Percentiles rank a stretch among this genome's conserved stretches.
phyloP scores from a whole-genome alignment of 2,113 vertebrate species.

The Thermophis baileyi region DNA sequence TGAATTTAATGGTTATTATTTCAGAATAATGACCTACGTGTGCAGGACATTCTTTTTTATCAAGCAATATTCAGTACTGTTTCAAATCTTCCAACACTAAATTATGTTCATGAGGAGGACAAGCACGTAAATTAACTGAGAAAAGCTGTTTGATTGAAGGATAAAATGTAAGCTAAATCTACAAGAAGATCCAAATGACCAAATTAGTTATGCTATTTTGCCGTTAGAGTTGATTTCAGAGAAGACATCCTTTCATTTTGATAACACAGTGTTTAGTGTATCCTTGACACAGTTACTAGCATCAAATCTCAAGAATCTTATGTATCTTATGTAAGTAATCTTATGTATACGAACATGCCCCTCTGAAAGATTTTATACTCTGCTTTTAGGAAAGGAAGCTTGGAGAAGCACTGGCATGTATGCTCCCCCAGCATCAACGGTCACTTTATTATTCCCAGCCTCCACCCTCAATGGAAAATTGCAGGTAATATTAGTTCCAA shows the following conservation, averaged over 20 bases:
- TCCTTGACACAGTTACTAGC: no score
- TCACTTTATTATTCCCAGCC: slow-evolving; percentile 61
- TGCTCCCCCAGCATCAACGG: slow-evolving; percentile 70
- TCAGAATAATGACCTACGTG: not conserved
- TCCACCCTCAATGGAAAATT: slow-evolving; percentile 62
- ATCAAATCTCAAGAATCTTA: no score
- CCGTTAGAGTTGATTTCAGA: no score
- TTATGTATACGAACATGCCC: not conserved
- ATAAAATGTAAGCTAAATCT: no score
- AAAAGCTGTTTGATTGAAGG: no score
- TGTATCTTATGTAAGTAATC: no score
- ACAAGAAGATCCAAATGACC: no score
- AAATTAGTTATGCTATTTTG: no score
- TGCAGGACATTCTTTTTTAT: not conserved
- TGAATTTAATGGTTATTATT: not conserved
- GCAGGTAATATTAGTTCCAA: slow-evolving; percentile 51
- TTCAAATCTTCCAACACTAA: not conserved
- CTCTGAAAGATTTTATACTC: not conserved
- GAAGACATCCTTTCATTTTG: no score
- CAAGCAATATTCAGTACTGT: not conserved
- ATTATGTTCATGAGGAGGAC: not conserved
- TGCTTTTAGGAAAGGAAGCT: slow-evolving; percentile 55
- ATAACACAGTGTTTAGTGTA: no score
- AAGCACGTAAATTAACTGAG: no score
- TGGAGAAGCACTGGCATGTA: slow-evolving; percentile 80